A percentile compares a stretch with the other conserved stretches of the same genome.
Conservation (phyloP, 2,113 vertebrate species). For the Andinoacara biseriatus region DNA sequence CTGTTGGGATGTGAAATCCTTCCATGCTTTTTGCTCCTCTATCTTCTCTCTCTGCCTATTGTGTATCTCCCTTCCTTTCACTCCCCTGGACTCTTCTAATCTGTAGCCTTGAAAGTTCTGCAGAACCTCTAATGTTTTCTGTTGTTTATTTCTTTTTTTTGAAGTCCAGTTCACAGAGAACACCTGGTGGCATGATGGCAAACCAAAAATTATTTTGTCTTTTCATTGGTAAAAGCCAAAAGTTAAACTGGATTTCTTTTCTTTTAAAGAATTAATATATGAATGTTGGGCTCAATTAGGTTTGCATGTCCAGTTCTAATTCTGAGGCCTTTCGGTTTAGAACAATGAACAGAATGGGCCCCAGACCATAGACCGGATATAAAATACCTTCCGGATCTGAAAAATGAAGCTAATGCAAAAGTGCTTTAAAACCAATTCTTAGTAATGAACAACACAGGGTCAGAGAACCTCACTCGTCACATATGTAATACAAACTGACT, state of each 20-base stretch:
- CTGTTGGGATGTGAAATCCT: conserved; percentile 21
- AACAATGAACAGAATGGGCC: not conserved
- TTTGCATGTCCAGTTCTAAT: not conserved
- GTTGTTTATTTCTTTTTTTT: not conserved
- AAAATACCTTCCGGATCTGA: not conserved
- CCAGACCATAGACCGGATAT: not conserved
- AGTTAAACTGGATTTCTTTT: not conserved
- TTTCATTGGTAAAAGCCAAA: not conserved
- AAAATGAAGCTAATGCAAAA: not conserved
- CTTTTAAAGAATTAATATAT: not conserved
- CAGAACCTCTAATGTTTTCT: conserved; percentile 30
- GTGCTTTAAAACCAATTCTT: not conserved
- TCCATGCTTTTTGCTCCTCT: conserved; percentile 25
- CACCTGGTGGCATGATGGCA: not conserved
- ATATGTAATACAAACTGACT: not conserved
- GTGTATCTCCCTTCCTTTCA: conserved; percentile 52
- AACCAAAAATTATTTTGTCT: not conserved
- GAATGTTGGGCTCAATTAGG: not conserved
- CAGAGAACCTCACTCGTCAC: not conserved
- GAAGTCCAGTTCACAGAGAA: not conserved
- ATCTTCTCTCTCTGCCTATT: conserved; percentile 23
- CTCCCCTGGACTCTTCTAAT: conserved; percentile 37
- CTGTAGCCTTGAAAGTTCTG: conserved; percentile 44
- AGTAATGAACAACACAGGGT: not conserved
- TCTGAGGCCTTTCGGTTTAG: not conserved